Conservation (phyloP, 2,797 vertebrate genomes). For the Microcaecilia unicolor region DNA sequence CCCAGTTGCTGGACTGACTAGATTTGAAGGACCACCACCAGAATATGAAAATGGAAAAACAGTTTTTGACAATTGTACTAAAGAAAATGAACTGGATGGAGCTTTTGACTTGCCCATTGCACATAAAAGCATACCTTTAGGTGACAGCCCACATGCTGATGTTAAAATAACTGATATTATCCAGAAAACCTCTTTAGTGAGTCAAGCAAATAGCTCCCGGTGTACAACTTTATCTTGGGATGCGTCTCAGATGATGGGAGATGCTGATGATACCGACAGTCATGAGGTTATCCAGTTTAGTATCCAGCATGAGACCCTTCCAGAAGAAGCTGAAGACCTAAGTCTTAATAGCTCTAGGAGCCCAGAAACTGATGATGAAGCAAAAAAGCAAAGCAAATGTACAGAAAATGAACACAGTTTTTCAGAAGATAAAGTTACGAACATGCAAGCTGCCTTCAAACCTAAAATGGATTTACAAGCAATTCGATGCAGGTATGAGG, state of each 20-base stretch:
- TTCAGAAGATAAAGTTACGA: neutral
- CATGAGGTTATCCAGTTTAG: neutral
- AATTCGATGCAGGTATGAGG: constrained; percentile 5
- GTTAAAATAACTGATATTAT: neutral
- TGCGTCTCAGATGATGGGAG: neutral
- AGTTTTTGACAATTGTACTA: neutral
- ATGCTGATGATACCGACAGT: neutral
- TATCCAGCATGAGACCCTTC: constrained; percentile 43
- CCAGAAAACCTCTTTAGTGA: neutral
- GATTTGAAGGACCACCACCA: neutral
- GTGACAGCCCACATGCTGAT: neutral
- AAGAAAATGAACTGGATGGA: neutral
- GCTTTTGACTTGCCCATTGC: neutral
- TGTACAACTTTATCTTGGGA: neutral
- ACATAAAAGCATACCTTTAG: neutral
- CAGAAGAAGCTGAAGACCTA: constrained; percentile 17
- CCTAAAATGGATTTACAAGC: constrained; percentile 2
- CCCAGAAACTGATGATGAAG: neutral
- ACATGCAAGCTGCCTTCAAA: neutral
- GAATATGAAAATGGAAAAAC: neutral
- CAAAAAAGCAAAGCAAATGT: constrained; percentile 2
- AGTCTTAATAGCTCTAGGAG: constrained; percentile 3
- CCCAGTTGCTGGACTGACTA: neutral
- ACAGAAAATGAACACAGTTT: neutral
- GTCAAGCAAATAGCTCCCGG: neutral